Evolutionary conservation across 2,888 invertebrate genomes (phyloP), one percentile per base, ranked within the genome.

Genomic region (Melipona bicolor): DNA sequence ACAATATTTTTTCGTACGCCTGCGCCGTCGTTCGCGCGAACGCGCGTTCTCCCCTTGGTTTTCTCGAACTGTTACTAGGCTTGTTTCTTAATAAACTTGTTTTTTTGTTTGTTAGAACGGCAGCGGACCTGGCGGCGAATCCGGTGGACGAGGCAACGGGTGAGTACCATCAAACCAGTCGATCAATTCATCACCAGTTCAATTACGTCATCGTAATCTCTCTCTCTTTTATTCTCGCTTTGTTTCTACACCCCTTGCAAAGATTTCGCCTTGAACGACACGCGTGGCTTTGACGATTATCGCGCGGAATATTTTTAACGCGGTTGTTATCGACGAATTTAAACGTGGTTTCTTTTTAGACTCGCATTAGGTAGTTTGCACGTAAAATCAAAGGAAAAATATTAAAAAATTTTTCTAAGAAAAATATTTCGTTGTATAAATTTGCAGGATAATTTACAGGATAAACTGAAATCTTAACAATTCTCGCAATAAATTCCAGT

Each of bases 91-190:
- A 93, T 93, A 94, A 95, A 95, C 94, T 95, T 95, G 95, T 95
- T 95, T 95, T 95, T 96, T 96, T 96, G 96, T 95, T 96, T 97
- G 97, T 96, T 96, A 98, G 98, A 98, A 97, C 96, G 98, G 98
- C 89, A 96, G 97, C 90, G 97, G 97, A 79, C 96, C 97, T 86
- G 97, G 97, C 85, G 97, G 97, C 82, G 98, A 98, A 90, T 96
- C 97, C 89, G 96, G 96, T 72, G 97, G 97, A 85, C 96, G 98
- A 86, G 96, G 97, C 73, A 98, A 97, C 96, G 98, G 98, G 97
- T 97, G 95, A 96, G 97, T 96, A 74, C 11, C 17, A 19, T 61
- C n/a, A 24, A 17, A 61, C 24, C 9, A 43, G 9, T 43, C 43
- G 43, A 3, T 61, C 24, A 32, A 62, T 27, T 24, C 19, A 61